Base-by-base conservation (phyloP, 2,797 vertebrate species). In the Mormyrops attenuatus region DNA sequence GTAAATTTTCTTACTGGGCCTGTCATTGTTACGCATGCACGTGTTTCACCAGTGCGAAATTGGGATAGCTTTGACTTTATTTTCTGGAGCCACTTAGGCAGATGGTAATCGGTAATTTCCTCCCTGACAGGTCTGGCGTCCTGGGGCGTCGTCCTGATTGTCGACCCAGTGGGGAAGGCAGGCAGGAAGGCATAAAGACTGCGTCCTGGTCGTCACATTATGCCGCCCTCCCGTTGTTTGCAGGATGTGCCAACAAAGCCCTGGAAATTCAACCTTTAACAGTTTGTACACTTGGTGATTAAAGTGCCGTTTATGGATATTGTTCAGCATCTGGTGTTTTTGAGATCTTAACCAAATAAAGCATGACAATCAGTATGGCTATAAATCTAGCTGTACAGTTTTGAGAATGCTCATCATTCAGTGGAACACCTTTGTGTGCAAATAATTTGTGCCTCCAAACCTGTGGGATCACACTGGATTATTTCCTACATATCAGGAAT, bases 141-240 rank as follows among this genome's bases (percentile, higher is more conserved):
- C 0, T 95, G 93, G 94, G 95, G 95, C n/a, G 0, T 93, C 0
- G 94, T 95, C 7, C 0, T 96, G 57, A 47, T 96, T 6, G 0
- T 69, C 3, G 94, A 96, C 34, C 95, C 95, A 0, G 93, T 94
- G 0, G 93, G 92, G 66, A 95, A 94, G 80, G 0, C 86, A 0
- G 60, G 90, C n/a, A 93, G 8, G 91, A 93, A 93, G 91, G 89
- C 89, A 3, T 93, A 66, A 87, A 73, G 66, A 57, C 3, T 26
- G 5, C 44, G 41, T 47, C 8, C 41, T 47, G 41, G 77, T 82
- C 41, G 77, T 82, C 20, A 7, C 20, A 82, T 82, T 47, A 82
- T 47, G 20, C n/a, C 44, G n/a, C n/a, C 44, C 6, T 53, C 8
- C 7, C 84, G 22, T 15, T 86, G 2, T 26, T 86, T 52, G 13